Base-by-base conservation (phyloP, 2,888 invertebrate species). In the Phorcus lineatus region DNA sequence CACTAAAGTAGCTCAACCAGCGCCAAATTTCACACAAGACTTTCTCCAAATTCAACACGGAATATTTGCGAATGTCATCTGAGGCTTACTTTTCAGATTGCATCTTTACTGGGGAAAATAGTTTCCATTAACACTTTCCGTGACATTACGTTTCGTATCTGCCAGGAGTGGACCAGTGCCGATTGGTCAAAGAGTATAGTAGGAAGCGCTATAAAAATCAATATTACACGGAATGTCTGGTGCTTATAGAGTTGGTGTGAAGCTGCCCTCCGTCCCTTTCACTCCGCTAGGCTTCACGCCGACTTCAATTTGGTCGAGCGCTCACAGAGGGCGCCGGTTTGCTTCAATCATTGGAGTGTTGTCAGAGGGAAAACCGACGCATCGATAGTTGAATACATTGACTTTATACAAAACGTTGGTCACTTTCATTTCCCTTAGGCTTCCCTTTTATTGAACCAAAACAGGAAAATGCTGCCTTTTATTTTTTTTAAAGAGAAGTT, bases 11-110 rank as follows among this genome's bases (percentile, higher is more conserved):
- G 62, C 28, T 28, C 28, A 28, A 24, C 24, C 62, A 62, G 62
- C 28, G 62, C 62, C 62, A 62, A 62, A 62, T 62, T 62, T 62
- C 62, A 62, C 62, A 62, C 62, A 24, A 24, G 28, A 28, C 28
- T 62, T 28, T 28, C 28, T 28, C 9, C 62, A 24, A 62, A 28
- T 62, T 62, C 22, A 28, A 24, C 62, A 62, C 28, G 28, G 62
- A 62, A 28, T 62, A 62, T 62, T 62, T 62, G 62, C 62, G 17
- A 62, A 62, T 62, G 62, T 62, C 62, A 62, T 62, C 62, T 24
- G 62, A 62, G 28, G 62, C 62, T 28, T 62, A 62, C 62, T 62
- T 62, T 62, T 62, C 24, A 24, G 62, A 62, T 62, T 62, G 62
- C 62, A 62, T 62, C 62, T 62, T 62, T 24, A 62, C 24, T 28